Conservation (phyloP, 2,797 vertebrate species). For the Enteromius unitaeniatus region DNA sequence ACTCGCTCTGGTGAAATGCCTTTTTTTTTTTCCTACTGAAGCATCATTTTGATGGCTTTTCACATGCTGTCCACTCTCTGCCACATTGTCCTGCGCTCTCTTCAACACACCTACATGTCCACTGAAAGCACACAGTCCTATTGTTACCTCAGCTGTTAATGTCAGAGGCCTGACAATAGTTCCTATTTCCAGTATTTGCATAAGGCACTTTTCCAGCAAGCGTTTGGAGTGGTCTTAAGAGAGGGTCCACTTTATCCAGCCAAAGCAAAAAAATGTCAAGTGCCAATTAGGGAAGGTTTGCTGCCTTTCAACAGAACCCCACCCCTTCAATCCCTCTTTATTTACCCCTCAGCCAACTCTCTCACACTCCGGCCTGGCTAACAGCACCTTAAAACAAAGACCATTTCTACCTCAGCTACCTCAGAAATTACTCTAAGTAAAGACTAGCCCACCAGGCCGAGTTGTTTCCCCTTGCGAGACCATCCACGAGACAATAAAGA, state of each 20-base stretch:
- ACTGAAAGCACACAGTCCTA: conserved; percentile 75
- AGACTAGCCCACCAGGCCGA: conserved; percentile 26
- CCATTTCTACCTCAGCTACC: conserved; percentile 62
- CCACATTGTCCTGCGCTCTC: conserved; percentile 74
- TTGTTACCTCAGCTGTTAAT: conserved; percentile 82
- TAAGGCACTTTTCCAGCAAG: conserved; percentile 86
- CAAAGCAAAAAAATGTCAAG: conserved; percentile 81
- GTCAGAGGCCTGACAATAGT: conserved; percentile 80
- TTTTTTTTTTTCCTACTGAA: conserved; percentile 65
- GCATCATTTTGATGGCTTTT: conserved; percentile 76
- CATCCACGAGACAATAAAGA: background rate
- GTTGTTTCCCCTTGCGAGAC: conserved; percentile 10
- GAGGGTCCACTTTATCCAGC: conserved; percentile 80
- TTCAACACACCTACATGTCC: conserved; percentile 78
- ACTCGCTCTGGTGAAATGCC: conserved; percentile 72
- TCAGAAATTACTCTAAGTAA: conserved; percentile 63
- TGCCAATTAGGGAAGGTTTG: conserved; percentile 86
- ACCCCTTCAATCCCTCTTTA: conserved; percentile 74
- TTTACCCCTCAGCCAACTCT: conserved; percentile 74
- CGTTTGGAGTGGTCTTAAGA: conserved; percentile 80
- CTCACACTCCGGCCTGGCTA: conserved; percentile 73
- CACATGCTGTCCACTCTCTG: conserved; percentile 71
- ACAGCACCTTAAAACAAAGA: conserved; percentile 74
- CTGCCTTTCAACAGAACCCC: conserved; percentile 79
- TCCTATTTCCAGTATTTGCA: conserved; percentile 82